Conservation (phyloP, 1,140 invertebrate genomes). For the Chironomus tepperi region DNA sequence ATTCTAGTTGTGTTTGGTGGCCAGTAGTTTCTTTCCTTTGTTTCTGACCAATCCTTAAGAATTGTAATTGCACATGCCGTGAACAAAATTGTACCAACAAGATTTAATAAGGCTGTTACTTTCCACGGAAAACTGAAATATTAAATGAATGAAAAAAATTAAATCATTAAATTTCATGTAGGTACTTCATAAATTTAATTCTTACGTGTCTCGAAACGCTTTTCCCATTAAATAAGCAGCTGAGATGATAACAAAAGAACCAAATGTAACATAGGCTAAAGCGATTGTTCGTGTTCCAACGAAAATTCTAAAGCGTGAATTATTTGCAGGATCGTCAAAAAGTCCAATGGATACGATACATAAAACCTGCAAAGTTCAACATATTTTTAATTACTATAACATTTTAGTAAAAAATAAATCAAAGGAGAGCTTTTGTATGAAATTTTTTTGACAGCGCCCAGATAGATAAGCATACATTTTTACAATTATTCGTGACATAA, state of each 20-base stretch:
- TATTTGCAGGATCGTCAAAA: conserved; percentile 38
- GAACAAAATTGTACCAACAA: conserved; percentile 34
- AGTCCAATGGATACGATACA: conserved; percentile 36
- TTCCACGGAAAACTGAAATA: conserved; percentile 35
- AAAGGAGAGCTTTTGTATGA: not conserved
- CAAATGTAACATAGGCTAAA: conserved; percentile 39
- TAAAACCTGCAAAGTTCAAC: not conserved
- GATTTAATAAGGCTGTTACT: conserved; percentile 33
- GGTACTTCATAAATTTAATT: conserved; percentile 11
- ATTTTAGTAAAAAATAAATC: not conserved
- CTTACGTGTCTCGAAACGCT: conserved; percentile 36
- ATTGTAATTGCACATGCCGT: conserved; percentile 33
- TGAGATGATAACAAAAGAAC: conserved; percentile 34
- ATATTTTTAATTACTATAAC: not conserved
- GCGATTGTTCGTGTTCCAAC: conserved; percentile 36
- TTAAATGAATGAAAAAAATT: not conserved
- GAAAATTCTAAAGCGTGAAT: conserved; percentile 36
- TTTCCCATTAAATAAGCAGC: conserved; percentile 38
- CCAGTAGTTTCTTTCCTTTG: conserved; percentile 39
- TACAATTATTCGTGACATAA: not conserved
- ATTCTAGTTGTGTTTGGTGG: conserved; percentile 39
- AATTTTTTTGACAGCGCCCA: not conserved
- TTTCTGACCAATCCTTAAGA: conserved; percentile 38
- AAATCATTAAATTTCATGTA: not conserved
- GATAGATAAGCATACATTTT: not conserved